Base-by-base conservation (phyloP, 2,888 invertebrate species). In the Drosophila koepferae region DNA sequence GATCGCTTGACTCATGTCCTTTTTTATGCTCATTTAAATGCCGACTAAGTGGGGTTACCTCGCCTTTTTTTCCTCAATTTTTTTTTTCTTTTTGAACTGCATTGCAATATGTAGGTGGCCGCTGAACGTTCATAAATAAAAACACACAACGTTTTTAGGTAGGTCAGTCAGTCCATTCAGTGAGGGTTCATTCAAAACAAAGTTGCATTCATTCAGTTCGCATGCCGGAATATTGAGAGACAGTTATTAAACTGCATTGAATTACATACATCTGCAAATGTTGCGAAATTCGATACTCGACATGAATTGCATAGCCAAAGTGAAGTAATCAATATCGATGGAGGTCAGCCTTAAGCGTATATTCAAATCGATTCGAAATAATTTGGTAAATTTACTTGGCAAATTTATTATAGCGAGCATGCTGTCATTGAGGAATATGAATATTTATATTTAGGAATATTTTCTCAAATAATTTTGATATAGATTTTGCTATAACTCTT, bases 231-330 rank as follows among this genome's bases (percentile, higher is more conserved):
- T 70, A 82, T 82, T 79, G 83, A 69, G 69, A 65, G 77, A 62
- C 68, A 72, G 82, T 70, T 80, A 69, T 61, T 61, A 63, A 72
- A 51, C 31, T 81, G 81, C 85, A 89, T 86, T 89, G 72, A 89
- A 81, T 86, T 86, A 79, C 90, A 74, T 61, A 68, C 89, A 73
- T 61, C 72, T 41, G 72, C 84, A 90, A 87, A 87, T 90, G 90
- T 76, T 83, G 48, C 70, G 86, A 80, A 90, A 87, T 72, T 63
- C 58, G 86, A 87, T 87, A 87, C 58, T 51, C 69, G 67, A 49
- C 31, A 23, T 65, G 72, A 89, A 86, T 77, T 86, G 76, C 69
- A 66, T 53, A 23, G 34, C 44, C 49, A 40, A 81, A 55, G 44
- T 51, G 41, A 34, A 49, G 54, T 28, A 72, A 77, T 64, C 67